These are phyloP conservation scores for Oscheius sp. DNA, from an alignment of 2,888 invertebrate genomes.

Conservation along the genomic window DNA sequence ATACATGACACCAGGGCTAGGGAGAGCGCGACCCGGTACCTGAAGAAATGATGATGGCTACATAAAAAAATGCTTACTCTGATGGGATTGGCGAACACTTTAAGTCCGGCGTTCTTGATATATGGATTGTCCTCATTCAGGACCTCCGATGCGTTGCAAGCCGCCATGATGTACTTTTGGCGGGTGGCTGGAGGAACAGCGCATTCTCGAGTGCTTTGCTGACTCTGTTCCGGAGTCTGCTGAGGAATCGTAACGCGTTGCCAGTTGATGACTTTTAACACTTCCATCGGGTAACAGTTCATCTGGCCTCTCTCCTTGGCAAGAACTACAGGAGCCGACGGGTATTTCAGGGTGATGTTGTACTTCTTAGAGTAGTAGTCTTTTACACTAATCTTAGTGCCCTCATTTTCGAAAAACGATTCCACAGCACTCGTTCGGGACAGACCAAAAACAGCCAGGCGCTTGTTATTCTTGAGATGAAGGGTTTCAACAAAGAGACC, in stretches of 20 bases:
- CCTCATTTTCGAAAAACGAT: constrained; percentile 13
- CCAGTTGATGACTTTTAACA: constrained; percentile 45
- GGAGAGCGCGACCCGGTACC: constrained; percentile 43
- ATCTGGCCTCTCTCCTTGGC: constrained; percentile 43
- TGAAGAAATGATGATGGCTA: background rate
- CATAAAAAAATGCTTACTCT: constrained; percentile 2
- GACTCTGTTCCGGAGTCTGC: constrained; percentile 46
- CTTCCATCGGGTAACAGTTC: constrained; percentile 55
- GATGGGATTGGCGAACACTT: constrained; percentile 39
- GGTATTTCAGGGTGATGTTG: constrained; percentile 37
- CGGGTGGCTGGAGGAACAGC: constrained; percentile 50
- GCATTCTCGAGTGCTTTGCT: constrained; percentile 48
- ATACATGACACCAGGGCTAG: constrained; percentile 31
- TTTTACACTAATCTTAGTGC: constrained; percentile 28
- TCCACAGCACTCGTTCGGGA: background rate
- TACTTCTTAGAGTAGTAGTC: constrained; percentile 48
- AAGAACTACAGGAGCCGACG: background rate
- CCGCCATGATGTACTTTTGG: constrained; percentile 42
- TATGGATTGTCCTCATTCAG: constrained; percentile 37
- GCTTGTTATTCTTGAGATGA: constrained; percentile 19
- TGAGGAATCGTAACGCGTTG: constrained; percentile 60
- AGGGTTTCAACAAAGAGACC: constrained; percentile 27
- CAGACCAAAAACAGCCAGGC: background rate
- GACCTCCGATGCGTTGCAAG: constrained; percentile 41
- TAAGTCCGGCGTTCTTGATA: constrained; percentile 39